phyloP scores from a whole-genome alignment of 2,113 vertebrate genomes.

The Podarcis cretensis region DNA sequence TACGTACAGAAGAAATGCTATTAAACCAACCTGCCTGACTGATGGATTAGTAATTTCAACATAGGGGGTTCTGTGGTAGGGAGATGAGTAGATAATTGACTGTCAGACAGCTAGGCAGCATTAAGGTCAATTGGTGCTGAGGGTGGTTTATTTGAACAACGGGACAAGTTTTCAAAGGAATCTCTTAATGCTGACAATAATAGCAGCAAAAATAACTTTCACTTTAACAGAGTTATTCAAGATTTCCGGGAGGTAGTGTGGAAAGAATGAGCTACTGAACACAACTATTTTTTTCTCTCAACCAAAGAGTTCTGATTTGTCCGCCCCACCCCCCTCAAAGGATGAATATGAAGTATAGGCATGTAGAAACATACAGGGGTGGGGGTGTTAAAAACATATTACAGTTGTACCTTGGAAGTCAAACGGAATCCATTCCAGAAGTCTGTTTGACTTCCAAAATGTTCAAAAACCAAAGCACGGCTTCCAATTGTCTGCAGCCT shows the following conservation, averaged over 20 bases:
- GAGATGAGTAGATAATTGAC: slow-evolving; percentile 80
- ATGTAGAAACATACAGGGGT: slow-evolving; percentile 57
- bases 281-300: neutral
- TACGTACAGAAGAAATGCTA: slow-evolving; percentile 63
- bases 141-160: slow-evolving; percentile 76
- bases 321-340: slow-evolving; percentile 27
- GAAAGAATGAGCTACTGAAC: slow-evolving; percentile 62
- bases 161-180: slow-evolving; percentile 66
- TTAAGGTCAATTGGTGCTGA: slow-evolving; percentile 76
- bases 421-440: too few species aligned
- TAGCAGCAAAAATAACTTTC: slow-evolving; percentile 64
- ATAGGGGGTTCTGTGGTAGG: slow-evolving; percentile 67
- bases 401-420: too few species aligned
- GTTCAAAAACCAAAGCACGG: too few species aligned
- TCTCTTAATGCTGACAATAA: slow-evolving; percentile 73
- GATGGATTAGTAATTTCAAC: slow-evolving; percentile 78
- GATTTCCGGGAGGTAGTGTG: slow-evolving; percentile 33
- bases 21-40: slow-evolving; percentile 71
- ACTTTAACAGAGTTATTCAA: slow-evolving; percentile 69
- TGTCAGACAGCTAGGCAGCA: slow-evolving; percentile 76
- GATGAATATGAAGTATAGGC: slow-evolving; percentile 32
- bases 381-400: neutral
- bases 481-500: too few species aligned
- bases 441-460: too few species aligned
- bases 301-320: neutral